Base-by-base conservation (phyloP, 1,140 invertebrate genomes). In the Halesus radiatus region DNA sequence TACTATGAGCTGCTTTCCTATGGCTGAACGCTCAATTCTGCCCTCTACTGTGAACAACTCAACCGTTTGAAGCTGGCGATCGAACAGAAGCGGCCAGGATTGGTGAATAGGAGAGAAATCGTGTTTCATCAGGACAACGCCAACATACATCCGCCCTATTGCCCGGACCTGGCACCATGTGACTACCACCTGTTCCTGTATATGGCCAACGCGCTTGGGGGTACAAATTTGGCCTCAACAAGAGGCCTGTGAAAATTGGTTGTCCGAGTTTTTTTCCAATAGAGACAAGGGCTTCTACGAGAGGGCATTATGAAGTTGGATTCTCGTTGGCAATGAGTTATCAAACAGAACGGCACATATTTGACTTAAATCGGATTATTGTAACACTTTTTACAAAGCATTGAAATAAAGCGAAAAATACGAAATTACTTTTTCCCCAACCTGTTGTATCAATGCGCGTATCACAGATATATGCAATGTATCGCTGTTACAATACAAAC, bases 171-270 rank as follows among this genome's bases (percentile, higher is more conserved):
- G 58, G 58, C 58, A 62, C 58, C 16, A 62, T 5, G 58, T 62
- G 58, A 62, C 58, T 62, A 62, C 58, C 58, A 22, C 58, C 58
- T 62, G 58, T 62, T 62, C 22, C 58, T 62, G 58, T 62, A 3
- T 62, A 62, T 62, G 58, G 58, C 58, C 58, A 62, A 62, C 58
- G 58, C 58, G 58, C 58, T 62, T 62, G 58, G 58, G 58, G 58
- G 58, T 22, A 62, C 58, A 62, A 62, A 62, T 20, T 62, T 62
- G 58, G 58, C 58, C 58, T 62, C 58, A 62, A 62, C n/a, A n/a
- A n/a, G n/a, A n/a, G n/a, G n/a, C n/a, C n/a, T n/a, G n/a, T n/a
- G n/a, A n/a, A n/a, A n/a, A n/a, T n/a, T n/a, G n/a, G n/a, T n/a
- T n/a, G n/a, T n/a, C n/a, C n/a, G n/a, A n/a, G n/a, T n/a, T n/a